Conservation (phyloP, 2,113 vertebrate species). For the Variabilichromis moorii region DNA sequence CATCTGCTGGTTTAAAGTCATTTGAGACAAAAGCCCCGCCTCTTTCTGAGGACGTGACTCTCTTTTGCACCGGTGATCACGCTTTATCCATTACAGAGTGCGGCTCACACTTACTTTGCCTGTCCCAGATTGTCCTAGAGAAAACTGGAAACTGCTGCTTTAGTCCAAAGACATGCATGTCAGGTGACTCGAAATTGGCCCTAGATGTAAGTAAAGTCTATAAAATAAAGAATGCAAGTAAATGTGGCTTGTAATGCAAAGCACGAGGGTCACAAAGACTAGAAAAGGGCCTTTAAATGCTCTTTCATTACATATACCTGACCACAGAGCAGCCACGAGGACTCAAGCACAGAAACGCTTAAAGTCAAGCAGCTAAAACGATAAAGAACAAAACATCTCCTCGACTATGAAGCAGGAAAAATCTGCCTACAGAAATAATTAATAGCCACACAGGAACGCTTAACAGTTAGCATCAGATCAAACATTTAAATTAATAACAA, state of each 20-base stretch:
- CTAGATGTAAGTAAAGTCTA: background rate
- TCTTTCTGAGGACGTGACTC: background rate
- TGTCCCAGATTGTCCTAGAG: background rate
- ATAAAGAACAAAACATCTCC: background rate
- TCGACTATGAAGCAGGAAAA: background rate
- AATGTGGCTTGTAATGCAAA: background rate
- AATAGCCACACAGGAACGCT: background rate
- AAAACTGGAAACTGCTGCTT: background rate
- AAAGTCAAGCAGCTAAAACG: background rate
- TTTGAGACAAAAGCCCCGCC: slow-evolving; percentile 8
- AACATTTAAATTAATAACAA: background rate
- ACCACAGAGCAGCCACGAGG: accelerated
- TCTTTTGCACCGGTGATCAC: slow-evolving; percentile 2
- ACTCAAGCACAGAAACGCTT: background rate
- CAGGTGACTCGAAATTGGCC: background rate
- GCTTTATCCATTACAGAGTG: slow-evolving; percentile 3
- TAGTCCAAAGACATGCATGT: background rate
- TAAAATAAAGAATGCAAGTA: background rate
- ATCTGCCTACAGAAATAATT: background rate
- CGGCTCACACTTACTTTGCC: background rate
- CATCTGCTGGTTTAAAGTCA: slow-evolving; percentile 15
- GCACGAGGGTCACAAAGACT: background rate
- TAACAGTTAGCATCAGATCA: background rate
- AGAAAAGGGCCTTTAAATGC: background rate
- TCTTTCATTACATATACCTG: background rate